Evolutionary conservation across 2,888 invertebrate genomes (phyloP).

Genomic region (Diadegma fenestrale): DNA sequence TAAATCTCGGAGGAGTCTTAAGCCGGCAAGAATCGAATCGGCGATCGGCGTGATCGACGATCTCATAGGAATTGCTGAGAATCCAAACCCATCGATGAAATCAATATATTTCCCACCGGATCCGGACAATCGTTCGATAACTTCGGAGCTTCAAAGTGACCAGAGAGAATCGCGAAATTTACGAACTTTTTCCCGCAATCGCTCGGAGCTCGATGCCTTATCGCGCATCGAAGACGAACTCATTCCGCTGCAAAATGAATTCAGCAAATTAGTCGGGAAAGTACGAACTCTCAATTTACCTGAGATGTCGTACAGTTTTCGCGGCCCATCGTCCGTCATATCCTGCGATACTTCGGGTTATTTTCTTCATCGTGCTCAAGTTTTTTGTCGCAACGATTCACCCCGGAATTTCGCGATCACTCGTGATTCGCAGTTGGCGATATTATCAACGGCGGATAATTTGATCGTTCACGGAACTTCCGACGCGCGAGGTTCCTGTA

Average conservation of each 20-base stretch:
- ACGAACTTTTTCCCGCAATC: conserved; percentile 32
- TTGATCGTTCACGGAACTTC: background rate
- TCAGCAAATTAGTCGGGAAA: conserved; percentile 74
- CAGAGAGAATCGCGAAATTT: conserved; percentile 13
- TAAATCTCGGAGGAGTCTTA: conserved; percentile 14
- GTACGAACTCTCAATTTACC: conserved; percentile 71
- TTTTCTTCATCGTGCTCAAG: conserved; percentile 58
- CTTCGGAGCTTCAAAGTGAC: conserved; percentile 2
- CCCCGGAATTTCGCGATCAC: background rate
- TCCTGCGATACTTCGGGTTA: conserved; percentile 60
- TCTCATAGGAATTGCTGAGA: conserved; percentile 72
- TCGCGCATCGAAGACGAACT: conserved; percentile 75
- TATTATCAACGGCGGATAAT: conserved; percentile 44
- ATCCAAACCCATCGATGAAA: conserved; percentile 73
- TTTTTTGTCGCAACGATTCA: conserved; percentile 59
- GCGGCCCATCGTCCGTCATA: conserved; percentile 31
- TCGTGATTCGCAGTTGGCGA: conserved; percentile 8
- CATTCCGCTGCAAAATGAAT: conserved; percentile 71
- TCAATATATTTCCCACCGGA: conserved; percentile 74
- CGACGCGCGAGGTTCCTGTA: background rate
- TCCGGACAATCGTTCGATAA: conserved; percentile 40
- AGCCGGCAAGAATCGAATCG: conserved; percentile 11
- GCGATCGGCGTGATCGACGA: conserved; percentile 55
- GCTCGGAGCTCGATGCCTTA: conserved; percentile 69
- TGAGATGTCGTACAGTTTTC: conserved; percentile 30